A percentile compares a stretch with the other conserved stretches of the same genome.
phyloP scores from a whole-genome alignment of 1,140 invertebrate genomes.

The Amyelois transitella region DNA sequence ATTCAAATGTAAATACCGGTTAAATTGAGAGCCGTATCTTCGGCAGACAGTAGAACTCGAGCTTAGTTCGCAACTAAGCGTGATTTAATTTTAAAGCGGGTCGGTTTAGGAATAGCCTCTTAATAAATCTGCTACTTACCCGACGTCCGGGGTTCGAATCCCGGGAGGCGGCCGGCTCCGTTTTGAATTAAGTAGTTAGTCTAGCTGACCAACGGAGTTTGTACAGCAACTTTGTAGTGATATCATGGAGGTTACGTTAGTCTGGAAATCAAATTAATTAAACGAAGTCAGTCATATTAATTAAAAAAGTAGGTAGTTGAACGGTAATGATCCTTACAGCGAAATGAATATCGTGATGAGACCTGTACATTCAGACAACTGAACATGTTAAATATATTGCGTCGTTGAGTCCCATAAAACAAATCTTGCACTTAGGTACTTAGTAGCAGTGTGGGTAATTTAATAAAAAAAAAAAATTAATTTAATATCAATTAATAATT shows the following conservation, averaged over 20 bases:
- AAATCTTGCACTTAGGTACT: too few species aligned
- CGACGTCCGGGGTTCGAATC: conserved; percentile 55
- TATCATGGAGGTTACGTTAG: conserved; percentile 7
- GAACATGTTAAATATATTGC: too few species aligned
- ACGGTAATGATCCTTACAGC: too few species aligned
- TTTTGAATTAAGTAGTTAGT: conserved; percentile 54
- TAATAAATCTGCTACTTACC: conserved; percentile 62
- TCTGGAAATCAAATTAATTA: not conserved
- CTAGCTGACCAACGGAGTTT: conserved; percentile 44
- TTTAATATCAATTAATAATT: too few species aligned
- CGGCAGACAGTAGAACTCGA: conserved; percentile 31
- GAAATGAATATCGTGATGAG: too few species aligned
- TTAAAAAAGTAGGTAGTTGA: too few species aligned
- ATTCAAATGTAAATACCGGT: conserved; percentile 17
- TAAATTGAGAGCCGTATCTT: conserved; percentile 24
- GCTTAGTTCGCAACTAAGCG: conserved; percentile 47
- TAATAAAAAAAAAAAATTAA: too few species aligned
- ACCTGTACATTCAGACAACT: too few species aligned
- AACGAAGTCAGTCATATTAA: too few species aligned
- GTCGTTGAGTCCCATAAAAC: too few species aligned
- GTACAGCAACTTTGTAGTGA: conserved; percentile 26
- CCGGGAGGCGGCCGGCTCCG: conserved; percentile 35
- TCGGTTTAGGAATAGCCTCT: conserved; percentile 47
- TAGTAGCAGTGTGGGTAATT: too few species aligned
- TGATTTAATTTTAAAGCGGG: conserved; percentile 60